phyloP scores from a whole-genome alignment of 1,140 invertebrate genomes.

The Oreohelix idahoensis region DNA sequence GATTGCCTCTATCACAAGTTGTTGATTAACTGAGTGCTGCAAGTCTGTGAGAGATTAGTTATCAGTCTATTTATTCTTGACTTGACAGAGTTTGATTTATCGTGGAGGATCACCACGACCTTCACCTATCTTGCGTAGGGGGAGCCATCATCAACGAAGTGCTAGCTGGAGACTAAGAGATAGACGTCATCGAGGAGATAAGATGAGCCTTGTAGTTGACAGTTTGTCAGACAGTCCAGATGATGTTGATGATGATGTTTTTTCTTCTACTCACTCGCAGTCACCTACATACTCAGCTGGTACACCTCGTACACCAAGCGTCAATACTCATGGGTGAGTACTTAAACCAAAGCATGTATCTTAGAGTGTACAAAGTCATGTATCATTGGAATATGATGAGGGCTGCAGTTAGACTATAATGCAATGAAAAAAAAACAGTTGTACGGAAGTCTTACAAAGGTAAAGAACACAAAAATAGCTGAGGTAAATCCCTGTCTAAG shows the following conservation, averaged over 20 bases:
- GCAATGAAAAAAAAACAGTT: no score
- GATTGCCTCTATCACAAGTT: no score
- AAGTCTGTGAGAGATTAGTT: no score
- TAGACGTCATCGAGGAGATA: constrained; percentile 62
- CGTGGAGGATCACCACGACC: constrained; percentile 58
- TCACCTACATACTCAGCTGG: constrained; percentile 53
- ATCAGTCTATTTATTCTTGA: neutral
- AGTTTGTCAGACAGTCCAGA: constrained; percentile 66
- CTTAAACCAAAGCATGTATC: neutral
- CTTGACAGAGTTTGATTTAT: constrained; percentile 33
- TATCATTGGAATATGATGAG: no score
- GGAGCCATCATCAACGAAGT: constrained; percentile 56
- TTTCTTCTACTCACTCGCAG: constrained; percentile 48
- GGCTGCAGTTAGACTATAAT: no score
- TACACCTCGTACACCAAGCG: constrained; percentile 45
- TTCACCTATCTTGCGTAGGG: constrained; percentile 66
- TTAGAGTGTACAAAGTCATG: no score
- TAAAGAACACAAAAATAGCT: no score
- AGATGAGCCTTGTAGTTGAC: constrained; percentile 69
- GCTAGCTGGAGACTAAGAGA: constrained; percentile 68
- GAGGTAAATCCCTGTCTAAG: no score
- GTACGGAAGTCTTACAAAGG: no score
- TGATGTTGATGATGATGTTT: constrained; percentile 65
- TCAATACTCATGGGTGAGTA: constrained; percentile 50
- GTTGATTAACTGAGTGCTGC: no score